phyloP scores from a whole-genome alignment of 2,113 vertebrate genomes.

The Dermatemys mawii region DNA sequence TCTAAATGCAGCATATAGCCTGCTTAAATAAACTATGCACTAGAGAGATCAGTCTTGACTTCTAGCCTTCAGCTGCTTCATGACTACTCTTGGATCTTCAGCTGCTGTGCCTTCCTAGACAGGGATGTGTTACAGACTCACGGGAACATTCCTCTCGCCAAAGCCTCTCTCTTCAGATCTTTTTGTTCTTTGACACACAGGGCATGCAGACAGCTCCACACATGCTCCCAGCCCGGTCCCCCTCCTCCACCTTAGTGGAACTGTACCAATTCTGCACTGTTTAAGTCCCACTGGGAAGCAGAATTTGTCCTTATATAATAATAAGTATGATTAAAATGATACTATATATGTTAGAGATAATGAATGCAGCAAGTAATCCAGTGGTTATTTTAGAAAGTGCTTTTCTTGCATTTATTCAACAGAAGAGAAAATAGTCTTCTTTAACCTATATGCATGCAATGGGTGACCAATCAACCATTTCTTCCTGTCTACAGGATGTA shows the following conservation, averaged over 20 bases:
- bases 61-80: not conserved
- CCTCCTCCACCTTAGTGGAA: not conserved
- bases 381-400: not conserved
- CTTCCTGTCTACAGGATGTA: not conserved
- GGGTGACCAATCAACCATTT: not conserved
- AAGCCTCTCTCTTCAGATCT: not conserved
- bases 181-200: not conserved
- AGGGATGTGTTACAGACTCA: not conserved
- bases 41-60: not conserved
- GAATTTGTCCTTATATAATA: not conserved
- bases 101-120: not conserved
- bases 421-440: not conserved
- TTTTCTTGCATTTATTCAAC: conserved; percentile 21
- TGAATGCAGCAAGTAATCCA: not conserved
- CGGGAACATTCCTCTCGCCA: not conserved
- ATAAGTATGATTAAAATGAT: conserved; percentile 25
- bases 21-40: not conserved
- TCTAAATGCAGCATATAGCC: not conserved
- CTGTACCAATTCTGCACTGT: not conserved
- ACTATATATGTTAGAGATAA: too few relatives aligned
- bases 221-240: not conserved
- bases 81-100: not conserved
- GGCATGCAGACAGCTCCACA: not conserved
- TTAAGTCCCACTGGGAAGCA: not conserved
- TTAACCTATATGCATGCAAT: not conserved